These are phyloP conservation scores for Petrocephalus sullivani DNA, from an alignment of 2,797 vertebrate genomes.

Conservation along the genomic window DNA sequence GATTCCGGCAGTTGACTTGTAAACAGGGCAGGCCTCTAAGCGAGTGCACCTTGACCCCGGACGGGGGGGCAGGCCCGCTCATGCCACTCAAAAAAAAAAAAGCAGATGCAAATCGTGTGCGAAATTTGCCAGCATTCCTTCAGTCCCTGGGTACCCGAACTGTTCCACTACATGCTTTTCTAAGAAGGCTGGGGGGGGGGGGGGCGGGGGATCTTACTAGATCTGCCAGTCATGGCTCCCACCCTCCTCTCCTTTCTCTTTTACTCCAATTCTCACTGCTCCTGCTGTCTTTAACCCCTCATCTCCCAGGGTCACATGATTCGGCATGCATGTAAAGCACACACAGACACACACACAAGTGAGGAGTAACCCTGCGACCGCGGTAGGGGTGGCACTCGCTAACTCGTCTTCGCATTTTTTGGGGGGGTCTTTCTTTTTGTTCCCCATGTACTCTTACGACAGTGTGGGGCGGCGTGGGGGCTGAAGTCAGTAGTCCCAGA, in stretches of 20 bases:
- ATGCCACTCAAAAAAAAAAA: conserved; percentile 39
- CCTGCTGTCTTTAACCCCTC: conserved; percentile 22
- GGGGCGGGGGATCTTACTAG: not conserved
- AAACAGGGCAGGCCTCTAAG: conserved; percentile 50
- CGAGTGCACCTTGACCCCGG: conserved; percentile 52
- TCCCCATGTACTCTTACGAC: not conserved
- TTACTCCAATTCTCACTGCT: not conserved
- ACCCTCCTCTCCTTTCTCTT: not conserved
- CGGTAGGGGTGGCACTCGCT: not conserved
- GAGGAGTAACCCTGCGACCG: too few relatives aligned
- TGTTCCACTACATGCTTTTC: conserved; percentile 57
- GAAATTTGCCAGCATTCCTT: conserved; percentile 57
- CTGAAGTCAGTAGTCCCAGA: not conserved
- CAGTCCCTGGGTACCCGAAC: conserved; percentile 54
- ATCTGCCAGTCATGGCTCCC: conserved; percentile 14
- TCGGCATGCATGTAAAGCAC: too few relatives aligned
- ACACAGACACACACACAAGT: too few relatives aligned
- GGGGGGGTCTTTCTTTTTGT: not conserved
- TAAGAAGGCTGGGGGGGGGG: conserved; percentile 50
- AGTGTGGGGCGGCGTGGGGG: not conserved
- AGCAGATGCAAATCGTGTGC: conserved; percentile 53
- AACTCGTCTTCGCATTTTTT: not conserved
- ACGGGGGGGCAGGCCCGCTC: conserved; percentile 56
- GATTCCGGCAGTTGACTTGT: conserved; percentile 39
- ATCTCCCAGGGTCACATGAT: not conserved